Evolutionary conservation across 2,113 vertebrate species (phyloP), one percentile per base, ranked within the genome.

Genomic region (Corythoichthys haematopterus): DNA sequence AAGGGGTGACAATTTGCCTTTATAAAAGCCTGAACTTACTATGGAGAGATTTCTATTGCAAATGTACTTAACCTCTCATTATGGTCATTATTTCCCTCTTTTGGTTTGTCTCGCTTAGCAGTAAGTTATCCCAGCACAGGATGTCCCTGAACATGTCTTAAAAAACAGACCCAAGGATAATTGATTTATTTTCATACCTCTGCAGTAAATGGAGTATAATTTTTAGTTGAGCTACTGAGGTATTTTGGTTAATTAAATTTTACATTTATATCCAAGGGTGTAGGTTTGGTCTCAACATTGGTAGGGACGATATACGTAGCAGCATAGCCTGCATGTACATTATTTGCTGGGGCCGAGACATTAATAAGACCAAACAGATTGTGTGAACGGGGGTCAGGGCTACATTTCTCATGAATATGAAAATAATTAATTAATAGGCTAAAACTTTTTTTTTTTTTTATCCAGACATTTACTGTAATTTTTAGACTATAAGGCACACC

Each of bases 1-100:
- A 52, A 50, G 64, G 35, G 71, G 76, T 63, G 70, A 83, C 60
- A 43, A 62, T 78, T 68, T 68, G n/a, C 65, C 66, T 66, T 82
- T 37, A 80, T 69, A 68, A 81, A 78, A 72, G 20, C 28, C 48
- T 60, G 55, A 50, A 80, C 75, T 65, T 45, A 55, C 68, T 52
- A 60, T 36, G 59, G 66, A 65, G 69, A 74, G n/a, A 67, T 66
- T 48, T 56, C 35, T 1, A 68, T 50, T 75, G 72, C 60, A 73
- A 78, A 70, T 13, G 51, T 38, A 71, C 64, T 76, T 69, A 72
- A 74, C 70, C 36, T 48, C 38, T 12, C 40, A 62, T 50, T 64
- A 48, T 70, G 61, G 64, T 3, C 12, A 48, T 46, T 37, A 46
- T 57, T 66, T 65, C 11, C 64, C 37, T 65, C 28, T 47, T 61